Percentiles rank a stretch among this genome's conserved stretches.
Conservation (phyloP, 2,797 vertebrate species). For the Melanotaenia trifasciata region DNA sequence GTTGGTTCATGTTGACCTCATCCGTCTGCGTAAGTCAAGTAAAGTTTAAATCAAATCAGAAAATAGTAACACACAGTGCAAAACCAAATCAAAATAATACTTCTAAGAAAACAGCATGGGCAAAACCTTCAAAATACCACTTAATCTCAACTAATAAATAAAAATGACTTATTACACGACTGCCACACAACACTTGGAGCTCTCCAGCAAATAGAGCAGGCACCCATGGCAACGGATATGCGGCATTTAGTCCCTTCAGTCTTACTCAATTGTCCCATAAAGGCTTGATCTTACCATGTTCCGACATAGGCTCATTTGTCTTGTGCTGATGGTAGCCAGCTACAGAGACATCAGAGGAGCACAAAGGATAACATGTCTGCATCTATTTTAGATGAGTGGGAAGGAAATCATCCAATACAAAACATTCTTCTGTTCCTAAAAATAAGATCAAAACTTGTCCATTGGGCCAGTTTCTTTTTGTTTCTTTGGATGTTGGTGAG, state of each 20-base stretch:
- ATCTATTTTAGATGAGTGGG: conserved; percentile 64
- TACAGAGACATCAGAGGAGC: conserved; percentile 17
- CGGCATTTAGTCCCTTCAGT: conserved; percentile 25
- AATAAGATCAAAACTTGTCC: conserved; percentile 71
- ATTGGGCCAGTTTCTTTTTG: conserved; percentile 67
- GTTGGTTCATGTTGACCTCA: conserved; percentile 15
- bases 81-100: not conserved
- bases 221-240: conserved; percentile 18
- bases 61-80: not conserved
- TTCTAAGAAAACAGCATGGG: not conserved
- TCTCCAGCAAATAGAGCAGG: conserved; percentile 30
- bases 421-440: conserved; percentile 71
- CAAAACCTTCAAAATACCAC: not conserved
- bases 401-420: conserved; percentile 64
- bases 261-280: conserved; percentile 39
- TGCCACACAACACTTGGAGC: conserved; percentile 10
- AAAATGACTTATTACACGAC: not conserved
- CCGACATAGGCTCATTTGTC: conserved; percentile 38
- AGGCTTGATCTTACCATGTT: conserved; percentile 42
- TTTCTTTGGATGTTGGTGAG: conserved; percentile 61
- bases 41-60: conserved; percentile 20
- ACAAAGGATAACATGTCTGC: conserved; percentile 45
- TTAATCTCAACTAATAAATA: not conserved
- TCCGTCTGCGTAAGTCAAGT: conserved; percentile 12
- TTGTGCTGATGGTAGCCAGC: conserved; percentile 25